Evolutionary conservation across 2,888 invertebrate species (phyloP).

Genomic region (Merodon equestris): DNA sequence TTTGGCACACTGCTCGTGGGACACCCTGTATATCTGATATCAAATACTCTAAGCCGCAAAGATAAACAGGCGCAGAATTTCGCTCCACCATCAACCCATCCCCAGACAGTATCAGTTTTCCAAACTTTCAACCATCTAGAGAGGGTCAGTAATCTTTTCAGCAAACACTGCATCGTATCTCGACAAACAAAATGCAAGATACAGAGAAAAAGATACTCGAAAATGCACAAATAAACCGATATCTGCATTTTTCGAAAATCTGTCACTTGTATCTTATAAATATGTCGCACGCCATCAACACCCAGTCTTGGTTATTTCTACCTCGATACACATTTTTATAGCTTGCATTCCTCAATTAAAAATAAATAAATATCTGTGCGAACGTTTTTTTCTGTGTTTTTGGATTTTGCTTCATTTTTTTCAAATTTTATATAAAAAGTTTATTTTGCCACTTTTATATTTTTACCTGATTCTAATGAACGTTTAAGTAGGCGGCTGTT

Average conservation of each 20-base stretch:
- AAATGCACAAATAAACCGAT: too few relatives aligned
- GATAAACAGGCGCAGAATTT: too few relatives aligned
- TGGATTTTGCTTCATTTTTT: conserved; percentile 1
- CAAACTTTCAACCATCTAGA: too few relatives aligned
- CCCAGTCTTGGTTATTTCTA: neutral
- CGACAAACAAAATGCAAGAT: too few relatives aligned
- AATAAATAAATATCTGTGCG: conserved; percentile 35
- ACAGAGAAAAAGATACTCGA: neutral
- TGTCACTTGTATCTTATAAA: neutral
- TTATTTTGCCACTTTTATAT: conserved; percentile 7
- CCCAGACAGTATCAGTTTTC: too few relatives aligned
- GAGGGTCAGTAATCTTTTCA: too few relatives aligned
- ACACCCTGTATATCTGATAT: too few relatives aligned
- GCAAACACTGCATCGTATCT: too few relatives aligned
- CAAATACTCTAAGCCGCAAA: too few relatives aligned
- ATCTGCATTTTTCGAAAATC: too few relatives aligned
- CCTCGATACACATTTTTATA: conserved; percentile 1
- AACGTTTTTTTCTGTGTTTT: neutral
- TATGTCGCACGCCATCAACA: neutral
- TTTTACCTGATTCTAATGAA: conserved; percentile 12
- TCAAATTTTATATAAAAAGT: conserved; percentile 15
- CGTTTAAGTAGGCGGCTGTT: conserved; percentile 18
- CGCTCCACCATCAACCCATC: too few relatives aligned
- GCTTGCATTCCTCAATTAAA: conserved; percentile 23
- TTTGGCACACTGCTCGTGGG: too few relatives aligned